Conservation (phyloP, 2,113 vertebrate genomes). For the Caracal caracal region DNA sequence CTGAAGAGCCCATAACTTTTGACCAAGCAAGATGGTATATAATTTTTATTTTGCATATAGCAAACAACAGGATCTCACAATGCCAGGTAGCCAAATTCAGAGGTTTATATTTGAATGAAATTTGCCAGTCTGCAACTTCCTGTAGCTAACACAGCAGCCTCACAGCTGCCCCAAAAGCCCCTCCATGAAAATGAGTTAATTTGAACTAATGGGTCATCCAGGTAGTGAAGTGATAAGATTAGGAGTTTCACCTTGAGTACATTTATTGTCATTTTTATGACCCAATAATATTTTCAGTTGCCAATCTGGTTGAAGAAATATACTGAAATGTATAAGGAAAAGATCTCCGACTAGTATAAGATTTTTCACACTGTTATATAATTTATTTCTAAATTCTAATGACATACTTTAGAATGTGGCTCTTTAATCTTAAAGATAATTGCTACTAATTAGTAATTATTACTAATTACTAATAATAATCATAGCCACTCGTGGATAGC, state of each 20-base stretch:
- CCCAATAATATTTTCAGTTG: constrained; percentile 63
- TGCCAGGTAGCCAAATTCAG: constrained; percentile 88
- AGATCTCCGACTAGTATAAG: background rate
- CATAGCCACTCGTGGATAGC: background rate
- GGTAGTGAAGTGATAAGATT: constrained; percentile 66
- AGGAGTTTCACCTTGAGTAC: constrained; percentile 44
- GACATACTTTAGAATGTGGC: background rate
- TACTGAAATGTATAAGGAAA: constrained; percentile 13
- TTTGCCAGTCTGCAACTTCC: constrained; percentile 88
- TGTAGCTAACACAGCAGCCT: constrained; percentile 74
- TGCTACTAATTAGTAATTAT: background rate
- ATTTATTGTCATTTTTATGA: constrained; percentile 74
- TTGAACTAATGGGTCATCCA: constrained; percentile 72
- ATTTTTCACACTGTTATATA: background rate
- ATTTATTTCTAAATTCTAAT: background rate
- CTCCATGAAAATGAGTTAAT: constrained; percentile 84
- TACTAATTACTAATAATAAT: background rate
- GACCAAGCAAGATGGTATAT: constrained; percentile 54
- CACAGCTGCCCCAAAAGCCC: constrained; percentile 84
- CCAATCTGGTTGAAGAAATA: constrained; percentile 33
- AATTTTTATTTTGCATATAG: constrained; percentile 85
- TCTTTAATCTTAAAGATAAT: constrained; percentile 47
- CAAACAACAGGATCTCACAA: constrained; percentile 87
- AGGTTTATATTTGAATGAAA: constrained; percentile 92
- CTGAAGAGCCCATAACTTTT: constrained; percentile 43